Base-by-base conservation (phyloP, 1,140 invertebrate genomes). In the Drosophila paulistorum region DNA sequence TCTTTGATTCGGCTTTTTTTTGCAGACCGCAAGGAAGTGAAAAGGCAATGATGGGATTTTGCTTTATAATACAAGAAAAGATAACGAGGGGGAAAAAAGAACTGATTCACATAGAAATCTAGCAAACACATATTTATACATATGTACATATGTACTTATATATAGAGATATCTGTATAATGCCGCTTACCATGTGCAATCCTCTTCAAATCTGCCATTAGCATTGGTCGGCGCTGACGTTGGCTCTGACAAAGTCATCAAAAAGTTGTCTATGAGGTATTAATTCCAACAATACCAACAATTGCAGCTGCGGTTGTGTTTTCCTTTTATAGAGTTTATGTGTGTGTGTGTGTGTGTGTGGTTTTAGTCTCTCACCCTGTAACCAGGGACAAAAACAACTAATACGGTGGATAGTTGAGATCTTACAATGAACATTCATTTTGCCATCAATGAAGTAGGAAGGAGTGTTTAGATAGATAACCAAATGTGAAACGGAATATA, bases 11-110 rank as follows among this genome's bases (percentile, higher is more conserved):
- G 35, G 59, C 45, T 39, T 69, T 17, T 57, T 68, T 82, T 71
- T 78, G 74, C 71, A 62, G 55, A 68, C 81, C 70, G 45, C 81
- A 77, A 85, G 82, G 82, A 85, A 85, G 84, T 59, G 60, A 37
- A 75, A 55, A 64, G 17, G 58, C 57, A 78, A 54, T 17, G 14
- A 14, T 79, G 66, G n/a, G 26, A 59, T 48, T 33, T 42, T 63
- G 68, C 71, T 62, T 70, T 76, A 59, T 58, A 41, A 85, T 54
- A 41, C 48, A 63, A 54, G 11, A 71, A 67, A 55, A 77, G 68
- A 85, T 86, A 84, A 77, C 65, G 17, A 51, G 17, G 20, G 10
- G 23, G 17, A 51, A 23, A 51, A 51, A 51, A 51, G 20, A 51
- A 51, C 45, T 23, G 45, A 51, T 23, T 51, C 45, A 51, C 45